Percentiles rank a stretch among this genome's conserved stretches.
These are phyloP conservation scores for Mormyrops attenuatus DNA, from an alignment of 2,797 vertebrate genomes.

Conservation along the genomic window DNA sequence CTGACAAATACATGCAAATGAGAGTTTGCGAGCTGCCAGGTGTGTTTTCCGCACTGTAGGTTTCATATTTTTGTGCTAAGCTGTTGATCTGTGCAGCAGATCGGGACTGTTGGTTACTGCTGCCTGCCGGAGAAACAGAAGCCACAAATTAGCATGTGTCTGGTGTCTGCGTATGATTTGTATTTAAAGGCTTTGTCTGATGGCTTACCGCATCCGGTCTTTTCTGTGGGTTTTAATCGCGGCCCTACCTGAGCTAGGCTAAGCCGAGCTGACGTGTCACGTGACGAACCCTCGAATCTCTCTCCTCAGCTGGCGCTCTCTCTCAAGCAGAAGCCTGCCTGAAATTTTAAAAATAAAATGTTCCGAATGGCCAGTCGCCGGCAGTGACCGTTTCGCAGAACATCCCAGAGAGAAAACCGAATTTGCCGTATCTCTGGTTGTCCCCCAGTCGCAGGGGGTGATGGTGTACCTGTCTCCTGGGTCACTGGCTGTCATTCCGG, in stretches of 20 bases:
- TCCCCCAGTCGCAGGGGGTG: background rate
- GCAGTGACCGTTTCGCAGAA: background rate
- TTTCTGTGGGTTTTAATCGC: background rate
- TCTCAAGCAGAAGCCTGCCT: background rate
- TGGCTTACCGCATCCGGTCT: background rate
- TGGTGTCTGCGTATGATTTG: background rate
- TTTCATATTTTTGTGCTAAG: background rate
- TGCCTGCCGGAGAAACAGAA: background rate
- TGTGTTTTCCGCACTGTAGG: background rate
- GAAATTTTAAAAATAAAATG: background rate
- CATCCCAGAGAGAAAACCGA: background rate
- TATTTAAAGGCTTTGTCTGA: background rate
- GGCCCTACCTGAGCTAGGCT: background rate
- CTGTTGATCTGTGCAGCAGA: background rate
- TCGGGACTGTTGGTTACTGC: background rate
- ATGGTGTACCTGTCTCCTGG: background rate
- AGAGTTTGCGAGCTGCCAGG: background rate
- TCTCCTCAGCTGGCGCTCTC: background rate
- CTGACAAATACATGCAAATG: background rate
- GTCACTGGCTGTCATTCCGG: background rate
- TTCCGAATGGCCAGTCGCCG: background rate
- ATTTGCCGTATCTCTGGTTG: background rate
- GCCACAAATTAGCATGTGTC: slow-evolving; percentile 6
- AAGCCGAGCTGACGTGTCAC: background rate
- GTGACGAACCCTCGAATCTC: background rate